Evolutionary conservation across 2,888 invertebrate species (phyloP).

Genomic region (Amphimallon solstitiale): DNA sequence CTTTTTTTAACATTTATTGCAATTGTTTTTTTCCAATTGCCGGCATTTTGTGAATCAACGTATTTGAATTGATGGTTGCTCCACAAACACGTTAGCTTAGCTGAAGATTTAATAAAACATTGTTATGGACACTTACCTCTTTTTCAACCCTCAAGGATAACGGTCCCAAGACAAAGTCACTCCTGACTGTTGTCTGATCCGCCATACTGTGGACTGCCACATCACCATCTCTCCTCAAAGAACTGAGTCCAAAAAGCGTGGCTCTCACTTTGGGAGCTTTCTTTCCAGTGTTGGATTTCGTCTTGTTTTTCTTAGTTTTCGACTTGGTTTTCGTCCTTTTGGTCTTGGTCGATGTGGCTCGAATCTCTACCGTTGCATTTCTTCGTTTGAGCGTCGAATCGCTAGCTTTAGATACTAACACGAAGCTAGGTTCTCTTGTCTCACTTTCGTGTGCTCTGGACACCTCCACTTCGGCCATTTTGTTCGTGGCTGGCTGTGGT

Average conservation of each 20-base stretch:
- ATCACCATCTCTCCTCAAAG: constrained; percentile 81
- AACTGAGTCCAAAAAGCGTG: constrained; percentile 82
- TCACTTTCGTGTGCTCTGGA: constrained; percentile 55
- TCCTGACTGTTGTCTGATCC: constrained; percentile 83
- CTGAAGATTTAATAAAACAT: neutral
- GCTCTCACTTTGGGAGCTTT: constrained; percentile 77
- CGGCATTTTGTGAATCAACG: too few relatives aligned
- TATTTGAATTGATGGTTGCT: too few relatives aligned
- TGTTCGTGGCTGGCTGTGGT: constrained; percentile 49
- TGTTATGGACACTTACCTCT: constrained; percentile 73
- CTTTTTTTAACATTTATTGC: too few relatives aligned
- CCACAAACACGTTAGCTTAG: neutral
- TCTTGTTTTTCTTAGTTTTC: constrained; percentile 58
- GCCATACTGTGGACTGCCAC: constrained; percentile 83
- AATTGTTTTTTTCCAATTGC: too few relatives aligned
- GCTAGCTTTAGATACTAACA: constrained; percentile 58
- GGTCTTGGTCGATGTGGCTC: constrained; percentile 47
- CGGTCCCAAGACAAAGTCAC: constrained; percentile 84
- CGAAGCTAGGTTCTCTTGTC: constrained; percentile 57
- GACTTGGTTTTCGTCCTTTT: constrained; percentile 49
- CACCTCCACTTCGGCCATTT: constrained; percentile 59
- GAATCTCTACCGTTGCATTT: constrained; percentile 37
- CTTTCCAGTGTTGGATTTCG: constrained; percentile 65
- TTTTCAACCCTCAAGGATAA: constrained; percentile 81
- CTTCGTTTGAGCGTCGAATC: constrained; percentile 35